Conservation (phyloP, 2,113 vertebrate genomes). For the Pimephales promelas region DNA sequence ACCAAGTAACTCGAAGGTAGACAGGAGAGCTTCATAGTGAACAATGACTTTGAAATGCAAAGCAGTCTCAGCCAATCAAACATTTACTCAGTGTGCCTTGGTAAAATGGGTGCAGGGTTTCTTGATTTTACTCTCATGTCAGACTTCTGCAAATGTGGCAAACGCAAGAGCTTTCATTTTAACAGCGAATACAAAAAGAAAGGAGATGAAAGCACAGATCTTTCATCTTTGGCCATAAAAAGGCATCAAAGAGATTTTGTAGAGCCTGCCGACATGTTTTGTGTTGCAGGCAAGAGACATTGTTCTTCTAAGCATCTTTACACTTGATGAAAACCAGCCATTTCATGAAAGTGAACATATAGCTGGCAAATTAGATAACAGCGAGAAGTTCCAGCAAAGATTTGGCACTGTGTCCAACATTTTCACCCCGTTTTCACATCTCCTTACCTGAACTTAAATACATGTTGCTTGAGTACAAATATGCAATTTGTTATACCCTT, state of each 20-base stretch:
- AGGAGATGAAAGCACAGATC: constrained; percentile 61
- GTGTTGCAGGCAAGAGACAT: constrained; percentile 30
- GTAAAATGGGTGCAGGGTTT: constrained; percentile 29
- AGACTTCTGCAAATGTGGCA: constrained; percentile 44
- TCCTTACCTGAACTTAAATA: neutral
- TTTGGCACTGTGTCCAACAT: neutral
- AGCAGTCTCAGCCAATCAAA: constrained; percentile 40
- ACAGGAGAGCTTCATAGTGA: constrained; percentile 3
- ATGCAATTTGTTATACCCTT: no score
- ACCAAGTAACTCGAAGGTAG: neutral
- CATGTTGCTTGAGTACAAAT: neutral
- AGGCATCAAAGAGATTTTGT: constrained; percentile 66
- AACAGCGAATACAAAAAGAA: constrained; percentile 48
- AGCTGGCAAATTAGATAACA: constrained; percentile 31
- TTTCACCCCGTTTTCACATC: neutral
- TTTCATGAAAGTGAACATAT: constrained; percentile 33
- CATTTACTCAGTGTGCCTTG: constrained; percentile 30
- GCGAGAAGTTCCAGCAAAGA: neutral
- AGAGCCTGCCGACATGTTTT: constrained; percentile 45
- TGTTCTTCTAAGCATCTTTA: constrained; percentile 30
- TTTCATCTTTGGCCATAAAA: constrained; percentile 62
- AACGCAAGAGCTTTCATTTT: constrained; percentile 57
- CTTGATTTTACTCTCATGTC: constrained; percentile 46
- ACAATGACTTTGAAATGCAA: constrained; percentile 43
- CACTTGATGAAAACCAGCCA: constrained; percentile 34